A percentile compares a stretch with the other conserved stretches of the same genome.
These are phyloP conservation scores for Tetragnatha versicolor DNA, from an alignment of 1,140 invertebrate genomes.

Conservation along the genomic window DNA sequence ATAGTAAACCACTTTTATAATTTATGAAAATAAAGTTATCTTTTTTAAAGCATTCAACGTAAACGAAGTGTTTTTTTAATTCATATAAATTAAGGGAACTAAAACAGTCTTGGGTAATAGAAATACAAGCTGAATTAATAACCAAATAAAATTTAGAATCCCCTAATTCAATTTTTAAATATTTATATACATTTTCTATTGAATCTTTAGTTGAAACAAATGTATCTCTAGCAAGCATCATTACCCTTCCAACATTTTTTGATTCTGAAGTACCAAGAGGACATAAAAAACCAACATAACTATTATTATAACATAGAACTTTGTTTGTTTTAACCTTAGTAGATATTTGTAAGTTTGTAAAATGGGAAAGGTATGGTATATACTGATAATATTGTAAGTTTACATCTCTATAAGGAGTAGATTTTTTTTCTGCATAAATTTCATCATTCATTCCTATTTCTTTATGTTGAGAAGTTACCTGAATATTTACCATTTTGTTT, in stretches of 20 bases:
- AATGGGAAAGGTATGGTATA: constrained; percentile 20
- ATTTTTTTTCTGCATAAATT: constrained; percentile 44
- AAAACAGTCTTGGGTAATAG: constrained; percentile 1
- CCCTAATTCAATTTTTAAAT: neutral
- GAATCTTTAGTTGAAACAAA: constrained; percentile 6
- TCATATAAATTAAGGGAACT: neutral
- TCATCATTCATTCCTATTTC: constrained; percentile 36
- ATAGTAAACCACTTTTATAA: constrained; percentile 21
- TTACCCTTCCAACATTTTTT: constrained; percentile 29
- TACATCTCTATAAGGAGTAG: constrained; percentile 21
- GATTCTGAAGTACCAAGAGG: constrained; percentile 18
- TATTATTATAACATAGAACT: neutral
- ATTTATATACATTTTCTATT: neutral
- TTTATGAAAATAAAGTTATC: constrained; percentile 10
- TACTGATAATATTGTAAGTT: constrained; percentile 9
- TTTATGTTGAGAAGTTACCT: neutral
- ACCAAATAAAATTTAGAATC: constrained; percentile 18
- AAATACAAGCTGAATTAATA: constrained; percentile 35
- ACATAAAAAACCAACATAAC: constrained; percentile 41
- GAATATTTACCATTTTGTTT: constrained; percentile 28
- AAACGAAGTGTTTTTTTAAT: constrained; percentile 9
- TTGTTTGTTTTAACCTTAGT: constrained; percentile 21
- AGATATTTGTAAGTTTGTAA: constrained; percentile 32
- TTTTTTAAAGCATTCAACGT: constrained; percentile 15
- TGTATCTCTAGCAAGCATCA: constrained; percentile 2